Percentiles rank a stretch among this genome's conserved stretches.
These are phyloP conservation scores for zebrafish (Danio rerio) DNA, from an alignment of 2,113 vertebrate species.

Conservation along the genomic window DNA sequence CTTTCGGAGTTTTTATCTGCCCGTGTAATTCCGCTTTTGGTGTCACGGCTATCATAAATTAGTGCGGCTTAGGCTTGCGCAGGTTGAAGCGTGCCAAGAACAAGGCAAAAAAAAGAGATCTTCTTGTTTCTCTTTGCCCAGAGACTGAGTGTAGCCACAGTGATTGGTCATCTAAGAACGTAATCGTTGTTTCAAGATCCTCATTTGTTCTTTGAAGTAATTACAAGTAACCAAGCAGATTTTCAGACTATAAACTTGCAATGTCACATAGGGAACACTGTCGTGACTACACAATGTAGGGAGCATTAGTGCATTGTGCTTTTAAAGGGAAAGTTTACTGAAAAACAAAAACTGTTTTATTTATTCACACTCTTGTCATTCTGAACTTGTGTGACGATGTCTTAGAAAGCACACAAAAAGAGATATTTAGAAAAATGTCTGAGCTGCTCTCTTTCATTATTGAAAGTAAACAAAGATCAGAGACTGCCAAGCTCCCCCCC, in stretches of 20 bases:
- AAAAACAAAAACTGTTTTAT: neutral
- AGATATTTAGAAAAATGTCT: neutral
- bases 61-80: conserved; percentile 69
- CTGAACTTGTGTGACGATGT: neutral
- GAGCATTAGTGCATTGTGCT: neutral
- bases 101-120: conserved; percentile 58
- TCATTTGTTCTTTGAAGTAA: conserved; percentile 48
- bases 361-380: neutral
- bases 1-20: conserved; percentile 80
- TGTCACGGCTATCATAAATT: conserved; percentile 78
- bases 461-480: too few species aligned
- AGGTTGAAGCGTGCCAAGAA: conserved; percentile 72
- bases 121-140: conserved; percentile 76
- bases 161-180: conserved; percentile 66
- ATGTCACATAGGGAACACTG: conserved; percentile 33
- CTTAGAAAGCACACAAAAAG: neutral
- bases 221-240: conserved; percentile 53
- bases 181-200: conserved; percentile 53
- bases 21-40: conserved; percentile 82
- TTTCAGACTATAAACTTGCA: conserved; percentile 52
- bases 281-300: conserved; percentile 14
- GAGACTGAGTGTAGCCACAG: conserved; percentile 66
- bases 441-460: too few species aligned
- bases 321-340: conserved; percentile 10
- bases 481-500: too few species aligned